Conservation (phyloP, 2,113 vertebrate genomes). For the Anhinga anhinga region DNA sequence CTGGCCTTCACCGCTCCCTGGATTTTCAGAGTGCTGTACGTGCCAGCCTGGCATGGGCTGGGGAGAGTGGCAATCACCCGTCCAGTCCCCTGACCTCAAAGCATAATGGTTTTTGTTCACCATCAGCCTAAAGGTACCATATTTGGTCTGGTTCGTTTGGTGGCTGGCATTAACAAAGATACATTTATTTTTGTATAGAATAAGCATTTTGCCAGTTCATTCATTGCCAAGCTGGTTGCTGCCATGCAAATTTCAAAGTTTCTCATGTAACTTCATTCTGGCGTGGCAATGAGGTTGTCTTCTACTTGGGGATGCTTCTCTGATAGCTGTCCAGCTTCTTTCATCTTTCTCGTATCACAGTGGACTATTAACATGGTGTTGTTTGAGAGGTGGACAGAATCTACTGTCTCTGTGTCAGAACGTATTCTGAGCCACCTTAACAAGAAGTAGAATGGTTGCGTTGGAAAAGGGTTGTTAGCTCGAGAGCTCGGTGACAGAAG, state of each 20-base stretch:
- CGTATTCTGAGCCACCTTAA: background rate
- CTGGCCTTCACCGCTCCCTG: background rate
- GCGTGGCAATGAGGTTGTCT: background rate
- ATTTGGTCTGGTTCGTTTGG: background rate
- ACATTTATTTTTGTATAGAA: background rate
- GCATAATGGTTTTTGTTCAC: background rate
- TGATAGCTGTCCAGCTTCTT: background rate
- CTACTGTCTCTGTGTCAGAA: background rate
- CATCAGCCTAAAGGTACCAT: background rate
- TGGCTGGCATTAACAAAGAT: background rate
- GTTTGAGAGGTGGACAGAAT: background rate
- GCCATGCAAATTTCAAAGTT: background rate
- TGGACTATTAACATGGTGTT: background rate
- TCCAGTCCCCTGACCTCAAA: background rate
- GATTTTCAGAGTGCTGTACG: background rate
- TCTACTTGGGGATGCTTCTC: background rate
- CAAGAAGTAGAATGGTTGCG: background rate
- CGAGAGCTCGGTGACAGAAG: background rate
- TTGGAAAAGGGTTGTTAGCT: background rate
- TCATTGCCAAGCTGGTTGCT: constrained; percentile 12
- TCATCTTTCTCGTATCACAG: background rate
- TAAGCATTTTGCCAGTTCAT: background rate
- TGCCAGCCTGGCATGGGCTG: background rate
- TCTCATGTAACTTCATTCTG: background rate
- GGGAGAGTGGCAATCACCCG: background rate